Percentiles rank a stretch among this genome's conserved stretches.
Conservation (phyloP, 2,888 invertebrate species). For the Ophioninae sp. region DNA sequence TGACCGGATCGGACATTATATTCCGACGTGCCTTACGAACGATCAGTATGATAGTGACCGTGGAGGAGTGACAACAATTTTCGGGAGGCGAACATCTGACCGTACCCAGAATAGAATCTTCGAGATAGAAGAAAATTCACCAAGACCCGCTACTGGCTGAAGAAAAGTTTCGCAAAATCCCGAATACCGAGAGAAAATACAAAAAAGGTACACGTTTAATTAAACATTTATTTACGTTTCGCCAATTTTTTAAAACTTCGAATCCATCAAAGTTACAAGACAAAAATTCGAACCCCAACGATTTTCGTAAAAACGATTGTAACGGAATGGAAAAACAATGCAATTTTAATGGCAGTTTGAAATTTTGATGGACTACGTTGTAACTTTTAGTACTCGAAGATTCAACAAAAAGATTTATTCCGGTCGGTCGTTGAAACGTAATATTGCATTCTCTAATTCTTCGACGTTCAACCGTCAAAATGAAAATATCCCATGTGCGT, state of each 20-base stretch:
- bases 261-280: not conserved
- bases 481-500: not conserved
- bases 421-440: not conserved
- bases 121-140: not conserved
- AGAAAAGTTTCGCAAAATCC: not conserved
- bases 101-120: conserved; percentile 2
- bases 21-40: conserved; percentile 74
- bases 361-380: not conserved
- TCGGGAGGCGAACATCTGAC: conserved; percentile 14
- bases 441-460: not conserved
- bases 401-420: not conserved
- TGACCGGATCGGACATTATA: conserved; percentile 65
- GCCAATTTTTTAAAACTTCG: not conserved
- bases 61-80: conserved; percentile 66
- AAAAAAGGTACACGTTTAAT: conserved; percentile 18
- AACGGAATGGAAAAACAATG: not conserved
- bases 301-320: not conserved
- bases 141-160: not conserved
- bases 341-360: not conserved
- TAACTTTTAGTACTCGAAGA: not conserved
- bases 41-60: conserved; percentile 76
- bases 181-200: conserved; percentile 23
- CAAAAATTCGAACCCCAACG: not conserved
- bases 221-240: not conserved
- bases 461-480: not conserved